A percentile compares a stretch with the other conserved stretches of the same genome.
Evolutionary conservation across 2,797 vertebrate genomes (phyloP).

Genomic region (Synanceia verrucosa): DNA sequence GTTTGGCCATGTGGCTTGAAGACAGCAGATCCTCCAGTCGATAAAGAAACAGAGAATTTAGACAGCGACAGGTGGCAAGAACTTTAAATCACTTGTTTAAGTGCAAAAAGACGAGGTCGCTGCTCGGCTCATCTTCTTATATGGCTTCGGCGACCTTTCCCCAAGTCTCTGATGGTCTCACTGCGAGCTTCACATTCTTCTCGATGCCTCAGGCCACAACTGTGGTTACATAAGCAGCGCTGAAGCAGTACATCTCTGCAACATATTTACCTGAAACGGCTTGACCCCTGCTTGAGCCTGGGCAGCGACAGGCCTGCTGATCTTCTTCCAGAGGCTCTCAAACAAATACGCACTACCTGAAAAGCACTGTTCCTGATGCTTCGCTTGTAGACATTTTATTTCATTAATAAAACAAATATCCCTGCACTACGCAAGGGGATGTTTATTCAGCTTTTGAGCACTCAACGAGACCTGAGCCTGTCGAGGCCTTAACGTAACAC

Average conservation of each 20-base stretch:
- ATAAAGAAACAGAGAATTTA: slow-evolving; percentile 19
- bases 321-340: background rate
- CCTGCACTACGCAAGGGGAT: slow-evolving; percentile 16
- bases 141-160: slow-evolving; percentile 7
- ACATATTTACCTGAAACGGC: slow-evolving; percentile 44
- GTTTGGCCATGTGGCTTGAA: background rate
- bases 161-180: slow-evolving; percentile 14
- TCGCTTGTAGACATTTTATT: slow-evolving; percentile 37
- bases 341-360: slow-evolving; percentile 1
- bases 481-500: slow-evolving; percentile 48
- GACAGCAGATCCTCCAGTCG: slow-evolving; percentile 18
- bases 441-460: slow-evolving; percentile 66
- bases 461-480: slow-evolving; percentile 14
- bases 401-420: slow-evolving; percentile 47
- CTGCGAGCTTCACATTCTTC: slow-evolving; percentile 43
- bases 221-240: slow-evolving; percentile 49
- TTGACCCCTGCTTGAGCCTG: slow-evolving; percentile 18
- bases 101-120: background rate
- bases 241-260: slow-evolving; percentile 31
- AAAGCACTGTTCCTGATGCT: slow-evolving; percentile 1
- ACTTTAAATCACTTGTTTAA: slow-evolving; percentile 2
- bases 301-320: background rate
- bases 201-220: slow-evolving; percentile 9
- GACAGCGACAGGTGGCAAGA: slow-evolving; percentile 21
- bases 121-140: slow-evolving; percentile 16